Base-by-base conservation (phyloP, 2,888 invertebrate genomes). In the Sussaba pulchella region DNA sequence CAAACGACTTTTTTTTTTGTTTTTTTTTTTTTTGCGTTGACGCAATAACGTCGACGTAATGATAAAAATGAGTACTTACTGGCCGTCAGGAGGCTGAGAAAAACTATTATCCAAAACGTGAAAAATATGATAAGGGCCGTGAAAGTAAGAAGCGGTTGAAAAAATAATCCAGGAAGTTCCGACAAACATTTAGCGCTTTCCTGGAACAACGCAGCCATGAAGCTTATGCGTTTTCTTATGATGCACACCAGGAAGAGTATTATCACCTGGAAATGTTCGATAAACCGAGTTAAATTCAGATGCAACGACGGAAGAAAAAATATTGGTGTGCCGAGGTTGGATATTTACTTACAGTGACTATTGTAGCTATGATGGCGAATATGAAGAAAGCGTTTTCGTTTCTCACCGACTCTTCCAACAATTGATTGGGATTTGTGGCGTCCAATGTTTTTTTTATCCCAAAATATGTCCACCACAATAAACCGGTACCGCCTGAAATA, bases 381-480 rank as follows among this genome's bases (percentile, higher is more conserved):
- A 95, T 95, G 43, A 98, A 93, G 90, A 98, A 97, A 0, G 98
- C 97, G 78, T 94, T 95, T 93, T 98, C 97, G 92, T 98, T 98
- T 88, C 96, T 95, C 39, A 96, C 94, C 69, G 97, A 96, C 92
- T 98, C 97, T 92, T 96, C 94, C 71, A 98, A 88, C 43, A 94
- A 86, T 88, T 93, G 92, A 78, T 90, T 92, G 66, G 89, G 85
- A 72, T 94, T 93, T 10, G 93, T 93, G 75, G 92, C 91, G 87
- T 95, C 94, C 77, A 95, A 93, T 83, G 95, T 94, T 78, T 94
- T 93, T 86, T 95, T 95, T 43, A 98, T 94, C 86, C 96, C 96
- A 86, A 95, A 94, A 89, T 98, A 98, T 0, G 97, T 97, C 93
- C 96, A 97, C 99, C 99, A 99, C 17, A 98, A 92, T 39, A 97